Percentiles rank a stretch among this genome's conserved stretches.
These are phyloP conservation scores for Athrips mouffetella DNA, from an alignment of 2,888 invertebrate genomes.

Conservation along the genomic window DNA sequence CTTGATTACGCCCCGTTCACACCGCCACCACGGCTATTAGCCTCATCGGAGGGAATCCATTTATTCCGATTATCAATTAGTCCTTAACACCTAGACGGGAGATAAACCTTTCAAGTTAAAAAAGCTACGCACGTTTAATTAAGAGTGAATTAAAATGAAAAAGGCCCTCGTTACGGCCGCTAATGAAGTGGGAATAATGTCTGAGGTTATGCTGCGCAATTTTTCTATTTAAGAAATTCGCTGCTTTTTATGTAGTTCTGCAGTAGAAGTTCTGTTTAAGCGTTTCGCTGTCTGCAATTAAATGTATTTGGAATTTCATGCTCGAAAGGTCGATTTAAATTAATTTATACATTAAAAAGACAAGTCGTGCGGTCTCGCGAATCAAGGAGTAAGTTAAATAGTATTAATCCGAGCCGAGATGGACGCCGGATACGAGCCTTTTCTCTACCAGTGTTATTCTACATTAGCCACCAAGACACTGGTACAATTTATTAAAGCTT, in stretches of 20 bases:
- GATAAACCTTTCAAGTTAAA: slow-evolving; percentile 52
- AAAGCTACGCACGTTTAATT: slow-evolving; percentile 43
- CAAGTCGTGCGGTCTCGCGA: slow-evolving; percentile 45
- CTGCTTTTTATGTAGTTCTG: slow-evolving; percentile 35
- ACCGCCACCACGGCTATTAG: slow-evolving; percentile 53
- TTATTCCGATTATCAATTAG: slow-evolving; percentile 68
- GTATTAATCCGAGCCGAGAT: slow-evolving; percentile 55
- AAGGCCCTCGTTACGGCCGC: slow-evolving; percentile 47
- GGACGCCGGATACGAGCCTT: slow-evolving; percentile 33
- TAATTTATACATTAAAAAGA: slow-evolving; percentile 70
- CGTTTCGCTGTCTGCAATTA: slow-evolving; percentile 62
- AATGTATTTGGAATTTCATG: slow-evolving; percentile 71
- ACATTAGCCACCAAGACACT: slow-evolving; percentile 19
- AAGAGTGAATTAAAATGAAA: slow-evolving; percentile 65
- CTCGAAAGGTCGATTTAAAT: slow-evolving; percentile 67
- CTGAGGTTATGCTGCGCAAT: slow-evolving; percentile 26
- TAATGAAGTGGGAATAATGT: slow-evolving; percentile 53
- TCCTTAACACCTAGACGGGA: slow-evolving; percentile 60
- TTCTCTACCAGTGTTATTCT: slow-evolving; percentile 24
- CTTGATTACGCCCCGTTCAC: slow-evolving; percentile 61
- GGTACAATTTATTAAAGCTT: slow-evolving; percentile 8
- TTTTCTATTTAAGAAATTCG: slow-evolving; percentile 54
- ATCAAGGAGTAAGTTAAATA: slow-evolving; percentile 52
- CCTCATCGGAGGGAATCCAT: slow-evolving; percentile 49
- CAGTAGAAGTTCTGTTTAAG: slow-evolving; percentile 43